These are phyloP conservation scores for Falco columbarius DNA, from an alignment of 2,797 vertebrate genomes.

Conservation along the genomic window DNA sequence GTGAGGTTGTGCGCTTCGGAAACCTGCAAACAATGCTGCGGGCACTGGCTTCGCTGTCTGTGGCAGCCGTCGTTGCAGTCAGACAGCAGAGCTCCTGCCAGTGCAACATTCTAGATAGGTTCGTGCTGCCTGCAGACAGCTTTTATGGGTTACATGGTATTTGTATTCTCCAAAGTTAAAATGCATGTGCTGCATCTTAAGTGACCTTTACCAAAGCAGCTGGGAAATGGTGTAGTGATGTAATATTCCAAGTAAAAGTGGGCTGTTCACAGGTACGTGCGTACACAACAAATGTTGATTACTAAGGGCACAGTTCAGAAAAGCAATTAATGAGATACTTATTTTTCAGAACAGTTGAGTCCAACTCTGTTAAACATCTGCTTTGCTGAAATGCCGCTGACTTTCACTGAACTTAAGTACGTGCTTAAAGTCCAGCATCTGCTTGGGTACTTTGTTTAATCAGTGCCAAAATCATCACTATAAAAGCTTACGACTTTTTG, in stretches of 20 bases:
- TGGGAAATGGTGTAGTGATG: background rate
- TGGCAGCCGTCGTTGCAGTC: fast-evolving
- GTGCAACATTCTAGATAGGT: fast-evolving
- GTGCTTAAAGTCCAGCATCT: conserved; percentile 17
- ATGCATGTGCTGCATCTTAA: background rate
- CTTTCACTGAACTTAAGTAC: conserved; percentile 4
- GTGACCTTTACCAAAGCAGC: background rate
- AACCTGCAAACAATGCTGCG: fast-evolving
- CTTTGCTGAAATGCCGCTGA: background rate
- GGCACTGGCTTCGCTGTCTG: background rate
- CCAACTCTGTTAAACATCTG: conserved; percentile 13
- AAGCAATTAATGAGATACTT: background rate
- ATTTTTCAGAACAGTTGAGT: background rate
- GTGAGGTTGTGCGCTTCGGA: conserved; percentile 74
- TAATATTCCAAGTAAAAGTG: background rate
- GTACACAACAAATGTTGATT: fast-evolving
- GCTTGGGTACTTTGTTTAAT: background rate
- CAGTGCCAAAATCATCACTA: conserved; percentile 25
- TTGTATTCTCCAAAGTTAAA: background rate
- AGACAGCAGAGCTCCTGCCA: background rate
- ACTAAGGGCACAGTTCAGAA: background rate
- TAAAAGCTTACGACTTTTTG: conserved; percentile 36
- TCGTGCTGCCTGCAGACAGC: background rate
- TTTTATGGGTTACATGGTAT: fast-evolving
- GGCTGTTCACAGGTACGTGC: background rate